These are phyloP conservation scores for Leptopilina clavipes DNA, from an alignment of 1,140 invertebrate species.

Conservation along the genomic window DNA sequence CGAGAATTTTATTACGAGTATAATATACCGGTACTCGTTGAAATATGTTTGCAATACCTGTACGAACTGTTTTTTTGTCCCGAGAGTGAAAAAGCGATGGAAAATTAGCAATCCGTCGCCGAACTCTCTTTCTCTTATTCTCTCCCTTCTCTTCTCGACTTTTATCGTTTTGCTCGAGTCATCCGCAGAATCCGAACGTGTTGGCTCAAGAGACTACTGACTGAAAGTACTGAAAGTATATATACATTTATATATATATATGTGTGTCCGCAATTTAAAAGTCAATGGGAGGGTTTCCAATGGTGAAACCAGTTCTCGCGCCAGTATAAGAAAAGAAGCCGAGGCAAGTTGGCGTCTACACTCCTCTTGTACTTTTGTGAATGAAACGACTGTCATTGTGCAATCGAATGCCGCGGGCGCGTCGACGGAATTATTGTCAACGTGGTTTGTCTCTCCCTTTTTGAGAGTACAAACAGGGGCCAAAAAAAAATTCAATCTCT, in stretches of 20 bases:
- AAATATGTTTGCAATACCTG: background rate
- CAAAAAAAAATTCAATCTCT: background rate
- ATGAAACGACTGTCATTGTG: constrained; percentile 54
- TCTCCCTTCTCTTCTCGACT: constrained; percentile 33
- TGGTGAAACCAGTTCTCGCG: constrained; percentile 60
- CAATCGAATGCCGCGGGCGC: constrained; percentile 20
- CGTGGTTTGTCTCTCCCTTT: background rate
- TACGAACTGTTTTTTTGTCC: background rate
- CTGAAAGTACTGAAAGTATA: constrained; percentile 56
- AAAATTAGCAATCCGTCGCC: constrained; percentile 54
- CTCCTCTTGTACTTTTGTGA: constrained; percentile 56
- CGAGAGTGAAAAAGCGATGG: constrained; percentile 44
- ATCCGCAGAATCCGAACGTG: constrained; percentile 45
- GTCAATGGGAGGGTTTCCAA: constrained; percentile 56
- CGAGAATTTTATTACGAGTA: background rate
- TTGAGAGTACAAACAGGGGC: background rate
- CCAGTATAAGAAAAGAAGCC: constrained; percentile 49
- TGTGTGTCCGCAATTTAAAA: constrained; percentile 50
- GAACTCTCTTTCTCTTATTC: constrained; percentile 40
- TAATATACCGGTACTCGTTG: constrained; percentile 28
- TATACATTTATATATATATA: too few relatives aligned
- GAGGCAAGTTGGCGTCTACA: constrained; percentile 34
- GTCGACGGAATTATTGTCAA: background rate
- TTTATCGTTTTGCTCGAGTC: constrained; percentile 50
- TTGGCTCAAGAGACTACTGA: constrained; percentile 46